These are phyloP conservation scores for Pangasius mekongensis DNA, from an alignment of 2,797 vertebrate species.

Conservation along the genomic window DNA sequence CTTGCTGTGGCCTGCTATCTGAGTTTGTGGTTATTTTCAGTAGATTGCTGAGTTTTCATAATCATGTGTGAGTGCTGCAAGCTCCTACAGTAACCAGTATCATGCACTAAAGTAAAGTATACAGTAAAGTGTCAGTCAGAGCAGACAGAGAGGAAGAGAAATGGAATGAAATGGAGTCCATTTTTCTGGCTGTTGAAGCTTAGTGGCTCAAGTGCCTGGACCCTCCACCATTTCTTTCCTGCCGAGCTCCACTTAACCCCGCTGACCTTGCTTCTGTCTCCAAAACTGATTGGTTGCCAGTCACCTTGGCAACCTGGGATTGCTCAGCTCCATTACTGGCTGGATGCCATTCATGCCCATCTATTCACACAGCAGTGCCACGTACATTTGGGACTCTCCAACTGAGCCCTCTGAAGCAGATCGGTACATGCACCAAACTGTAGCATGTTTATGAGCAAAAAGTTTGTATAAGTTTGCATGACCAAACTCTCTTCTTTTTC, in stretches of 20 bases:
- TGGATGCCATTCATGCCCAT: constrained; percentile 31
- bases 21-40: constrained; percentile 45
- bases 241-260: constrained; percentile 49
- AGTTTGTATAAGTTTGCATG: not conserved
- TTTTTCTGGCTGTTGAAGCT: constrained; percentile 37
- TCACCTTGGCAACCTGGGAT: constrained; percentile 70
- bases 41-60: constrained; percentile 52
- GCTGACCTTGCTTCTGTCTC: constrained; percentile 65
- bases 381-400: constrained; percentile 17
- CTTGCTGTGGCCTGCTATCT: constrained; percentile 24
- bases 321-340: constrained; percentile 46
- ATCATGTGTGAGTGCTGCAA: constrained; percentile 35
- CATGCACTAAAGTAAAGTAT: not conserved
- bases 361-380: constrained; percentile 21
- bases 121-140: not conserved
- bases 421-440: constrained; percentile 21
- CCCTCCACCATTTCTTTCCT: constrained; percentile 29
- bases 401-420: constrained; percentile 7
- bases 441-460: not conserved
- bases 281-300: constrained; percentile 70
- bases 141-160: constrained; percentile 15
- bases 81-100: constrained; percentile 9
- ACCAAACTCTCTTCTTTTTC: constrained; percentile 58
- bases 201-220: constrained; percentile 33
- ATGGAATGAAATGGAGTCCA: constrained; percentile 13